Evolutionary conservation across 2,113 vertebrate genomes (phyloP).

Genomic region (Protobothrops flavoviridis): DNA sequence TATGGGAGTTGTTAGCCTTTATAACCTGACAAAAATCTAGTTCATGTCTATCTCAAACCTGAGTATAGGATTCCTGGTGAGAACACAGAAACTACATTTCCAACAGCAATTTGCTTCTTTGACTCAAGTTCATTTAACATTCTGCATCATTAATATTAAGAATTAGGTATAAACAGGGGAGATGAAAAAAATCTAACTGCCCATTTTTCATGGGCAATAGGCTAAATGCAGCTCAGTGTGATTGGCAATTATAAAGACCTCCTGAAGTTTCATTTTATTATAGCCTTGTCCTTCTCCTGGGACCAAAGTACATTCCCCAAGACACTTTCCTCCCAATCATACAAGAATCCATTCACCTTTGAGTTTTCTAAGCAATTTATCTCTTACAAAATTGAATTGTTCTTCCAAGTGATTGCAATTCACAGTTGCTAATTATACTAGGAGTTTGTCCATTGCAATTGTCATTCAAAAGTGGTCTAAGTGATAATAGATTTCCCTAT

Average conservation of each 20-base stretch:
- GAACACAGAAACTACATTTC: slow-evolving; percentile 34
- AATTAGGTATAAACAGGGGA: slow-evolving; percentile 37
- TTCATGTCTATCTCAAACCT: slow-evolving; percentile 21
- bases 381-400: slow-evolving; percentile 18
- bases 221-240: slow-evolving; percentile 37
- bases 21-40: slow-evolving; percentile 1
- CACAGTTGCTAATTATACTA: slow-evolving; percentile 23
- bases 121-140: slow-evolving; percentile 31
- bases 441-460: not conserved
- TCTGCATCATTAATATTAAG: slow-evolving; percentile 39
- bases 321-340: slow-evolving; percentile 22
- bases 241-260: slow-evolving; percentile 50
- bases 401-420: slow-evolving; percentile 8
- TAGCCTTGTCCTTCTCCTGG: slow-evolving; percentile 40
- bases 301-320: slow-evolving; percentile 31
- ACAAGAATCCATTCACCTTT: slow-evolving; percentile 19
- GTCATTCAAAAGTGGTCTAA: not conserved
- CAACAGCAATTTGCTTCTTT: slow-evolving; percentile 33
- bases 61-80: slow-evolving; percentile 34
- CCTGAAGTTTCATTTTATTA: slow-evolving; percentile 46
- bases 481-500: not conserved
- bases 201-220: slow-evolving; percentile 34
- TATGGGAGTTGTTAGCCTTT: not conserved
- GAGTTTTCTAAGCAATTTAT: slow-evolving; percentile 2
- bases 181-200: slow-evolving; percentile 18